Percentiles rank a stretch among this genome's conserved stretches.
These are phyloP conservation scores for Idris sp. DNA, from an alignment of 1,140 invertebrate genomes.

Conservation along the genomic window DNA sequence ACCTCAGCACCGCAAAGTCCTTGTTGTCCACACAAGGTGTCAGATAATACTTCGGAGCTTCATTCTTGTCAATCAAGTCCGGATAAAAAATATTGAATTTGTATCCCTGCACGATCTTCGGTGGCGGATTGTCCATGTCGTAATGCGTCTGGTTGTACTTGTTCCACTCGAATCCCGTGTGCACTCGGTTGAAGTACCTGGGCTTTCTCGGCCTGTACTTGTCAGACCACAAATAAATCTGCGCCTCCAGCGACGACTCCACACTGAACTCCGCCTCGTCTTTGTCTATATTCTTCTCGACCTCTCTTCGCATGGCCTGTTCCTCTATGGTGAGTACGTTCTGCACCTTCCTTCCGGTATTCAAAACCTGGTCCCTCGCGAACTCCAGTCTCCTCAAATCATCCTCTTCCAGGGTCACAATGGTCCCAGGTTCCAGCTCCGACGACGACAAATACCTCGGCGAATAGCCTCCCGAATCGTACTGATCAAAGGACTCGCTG, in stretches of 20 bases:
- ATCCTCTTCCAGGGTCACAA: constrained; percentile 88
- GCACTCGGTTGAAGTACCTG: constrained; percentile 97
- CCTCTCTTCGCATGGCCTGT: constrained; percentile 85
- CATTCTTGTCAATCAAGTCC: constrained; percentile 96
- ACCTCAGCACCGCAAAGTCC: constrained; percentile 96
- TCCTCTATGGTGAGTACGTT: constrained; percentile 80
- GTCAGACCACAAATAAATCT: constrained; percentile 97
- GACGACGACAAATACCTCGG: constrained; percentile 84
- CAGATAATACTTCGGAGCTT: constrained; percentile 96
- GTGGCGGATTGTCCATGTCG: constrained; percentile 99
- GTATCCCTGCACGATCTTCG: constrained; percentile 99
- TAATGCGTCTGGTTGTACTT: constrained; percentile 99
- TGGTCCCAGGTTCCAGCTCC: constrained; percentile 89
- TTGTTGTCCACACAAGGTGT: constrained; percentile 94
- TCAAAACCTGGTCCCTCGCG: constrained; percentile 82
- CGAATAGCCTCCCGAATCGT: constrained; percentile 89
- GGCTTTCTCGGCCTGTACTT: constrained; percentile 99
- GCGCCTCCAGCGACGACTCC: constrained; percentile 90
- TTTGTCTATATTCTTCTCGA: constrained; percentile 90
- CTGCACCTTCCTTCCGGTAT: constrained; percentile 79
- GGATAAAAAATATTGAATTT: constrained; percentile 99
- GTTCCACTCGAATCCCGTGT: constrained; percentile 99
- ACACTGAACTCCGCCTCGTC: constrained; percentile 96
- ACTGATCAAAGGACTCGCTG: constrained; percentile 84
- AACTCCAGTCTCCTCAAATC: constrained; percentile 88